Percentiles rank a stretch among this genome's conserved stretches.
phyloP scores from a whole-genome alignment of 2,888 invertebrate species.

The Steinernema hermaphroditum region DNA sequence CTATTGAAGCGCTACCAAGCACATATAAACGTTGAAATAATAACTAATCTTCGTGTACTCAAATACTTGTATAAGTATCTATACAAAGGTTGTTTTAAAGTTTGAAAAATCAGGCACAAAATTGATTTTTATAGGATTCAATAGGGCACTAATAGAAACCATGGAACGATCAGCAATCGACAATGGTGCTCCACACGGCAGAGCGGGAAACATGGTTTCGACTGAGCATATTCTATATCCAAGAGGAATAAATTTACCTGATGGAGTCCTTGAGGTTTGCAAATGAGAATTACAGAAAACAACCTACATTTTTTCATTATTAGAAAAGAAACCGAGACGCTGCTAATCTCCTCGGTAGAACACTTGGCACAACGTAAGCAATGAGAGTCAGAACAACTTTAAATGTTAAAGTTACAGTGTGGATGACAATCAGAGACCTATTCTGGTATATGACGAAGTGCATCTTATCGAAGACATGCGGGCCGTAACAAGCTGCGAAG shows the following conservation, averaged over 20 bases:
- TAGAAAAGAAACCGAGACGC: background rate
- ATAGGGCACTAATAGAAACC: constrained; percentile 11
- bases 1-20: background rate
- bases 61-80: constrained; percentile 22
- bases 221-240: background rate
- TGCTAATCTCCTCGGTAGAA: background rate
- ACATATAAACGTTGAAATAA: constrained; percentile 20
- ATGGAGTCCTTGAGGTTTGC: constrained; percentile 6
- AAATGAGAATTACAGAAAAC: too few species aligned
- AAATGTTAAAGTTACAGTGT: background rate
- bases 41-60: constrained; percentile 1
- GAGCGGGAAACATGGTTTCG: background rate
- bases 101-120: background rate
- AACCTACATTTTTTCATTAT: too few species aligned
- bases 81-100: background rate
- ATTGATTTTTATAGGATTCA: background rate
- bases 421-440: background rate
- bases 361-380: background rate
- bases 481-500: constrained; percentile 36
- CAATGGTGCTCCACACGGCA: constrained; percentile 6
- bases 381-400: too few species aligned
- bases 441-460: constrained; percentile 35
- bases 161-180: constrained; percentile 13
- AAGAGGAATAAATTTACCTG: background rate
- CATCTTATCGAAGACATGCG: constrained; percentile 31